Conservation (phyloP, 2,888 invertebrate genomes). For the Byasa hedistus region DNA sequence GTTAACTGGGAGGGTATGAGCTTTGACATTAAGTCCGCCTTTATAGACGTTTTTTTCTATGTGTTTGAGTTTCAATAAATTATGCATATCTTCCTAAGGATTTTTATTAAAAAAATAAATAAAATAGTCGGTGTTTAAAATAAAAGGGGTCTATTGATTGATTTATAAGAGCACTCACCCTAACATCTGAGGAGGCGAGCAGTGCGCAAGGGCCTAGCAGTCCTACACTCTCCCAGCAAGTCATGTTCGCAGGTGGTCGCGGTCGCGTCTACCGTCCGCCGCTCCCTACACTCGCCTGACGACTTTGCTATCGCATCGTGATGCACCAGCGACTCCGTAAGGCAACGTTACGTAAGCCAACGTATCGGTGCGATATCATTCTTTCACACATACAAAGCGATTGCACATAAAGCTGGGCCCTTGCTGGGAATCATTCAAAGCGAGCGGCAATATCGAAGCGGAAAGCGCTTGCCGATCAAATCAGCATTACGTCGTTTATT, state of each 20-base stretch:
- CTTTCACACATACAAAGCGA: slow-evolving; percentile 62
- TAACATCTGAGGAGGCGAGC: slow-evolving; percentile 70
- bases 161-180: slow-evolving; percentile 63
- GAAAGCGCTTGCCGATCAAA: slow-evolving; percentile 74
- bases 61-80: no score
- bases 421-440: slow-evolving; percentile 57
- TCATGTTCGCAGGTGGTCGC: slow-evolving; percentile 61
- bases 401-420: slow-evolving; percentile 64
- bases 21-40: no score
- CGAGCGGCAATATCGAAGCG: slow-evolving; percentile 73
- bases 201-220: slow-evolving; percentile 77
- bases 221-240: slow-evolving; percentile 79
- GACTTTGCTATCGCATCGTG: slow-evolving; percentile 55
- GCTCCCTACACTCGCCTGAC: slow-evolving; percentile 48
- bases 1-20: no score
- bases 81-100: background rate
- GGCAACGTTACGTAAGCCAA: slow-evolving; percentile 64
- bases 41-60: no score
- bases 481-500: slow-evolving; percentile 70
- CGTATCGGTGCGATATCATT: slow-evolving; percentile 48
- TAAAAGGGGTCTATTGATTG: slow-evolving; percentile 30
- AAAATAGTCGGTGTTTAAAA: background rate
- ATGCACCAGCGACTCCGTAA: slow-evolving; percentile 62
- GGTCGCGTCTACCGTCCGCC: slow-evolving; percentile 48
- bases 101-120: background rate